Evolutionary conservation across 2,888 invertebrate genomes (phyloP), one percentile per base, ranked within the genome.

Genomic region (Acanthococcus lagerstroemiae): DNA sequence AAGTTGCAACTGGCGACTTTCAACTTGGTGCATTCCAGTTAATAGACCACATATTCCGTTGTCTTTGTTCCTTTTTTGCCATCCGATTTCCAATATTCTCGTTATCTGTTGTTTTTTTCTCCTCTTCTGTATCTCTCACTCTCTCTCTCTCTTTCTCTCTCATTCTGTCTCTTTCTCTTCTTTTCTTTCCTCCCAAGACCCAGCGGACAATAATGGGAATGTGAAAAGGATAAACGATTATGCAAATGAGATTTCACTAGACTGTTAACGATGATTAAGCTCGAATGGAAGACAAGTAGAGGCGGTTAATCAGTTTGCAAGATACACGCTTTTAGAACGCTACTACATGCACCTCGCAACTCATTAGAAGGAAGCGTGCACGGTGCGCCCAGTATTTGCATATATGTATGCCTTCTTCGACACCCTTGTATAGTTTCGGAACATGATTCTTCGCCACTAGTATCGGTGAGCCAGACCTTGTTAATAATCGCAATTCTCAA

Each of bases 251-350:
- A 61, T 61, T 61, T 61, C 61, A 61, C 61, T 50, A 52, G 50
- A 48, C 61, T 61, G 61, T 61, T 61, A 61, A 61, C 61, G 61
- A 61, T 61, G 61, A 61, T 61, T 61, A 61, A 61, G 61, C 52
- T 61, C 61, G 61, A 61, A 61, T 61, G 52, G 61, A 61, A 61
- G 50, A 61, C 61, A 61, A 57, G 61, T 52, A 61, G 50, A 61
- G 50, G 61, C 50, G 61, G 61, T 61, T 61, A 61, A 61, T 61
- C 61, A 61, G 61, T 61, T 61, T 61, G 52, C 61, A 50, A 48
- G 50, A 50, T 61, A 61, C 61, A 61, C 61, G 61, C 61, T 61
- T 52, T 50, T 61, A 61, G 52, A 61, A 61, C 30, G 61, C 61
- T 61, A 61, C 61, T 61, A 61, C 52, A 61, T 61, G 61, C 61